Base-by-base conservation (phyloP, 2,113 vertebrate species). In the Chaetodon auriga region DNA sequence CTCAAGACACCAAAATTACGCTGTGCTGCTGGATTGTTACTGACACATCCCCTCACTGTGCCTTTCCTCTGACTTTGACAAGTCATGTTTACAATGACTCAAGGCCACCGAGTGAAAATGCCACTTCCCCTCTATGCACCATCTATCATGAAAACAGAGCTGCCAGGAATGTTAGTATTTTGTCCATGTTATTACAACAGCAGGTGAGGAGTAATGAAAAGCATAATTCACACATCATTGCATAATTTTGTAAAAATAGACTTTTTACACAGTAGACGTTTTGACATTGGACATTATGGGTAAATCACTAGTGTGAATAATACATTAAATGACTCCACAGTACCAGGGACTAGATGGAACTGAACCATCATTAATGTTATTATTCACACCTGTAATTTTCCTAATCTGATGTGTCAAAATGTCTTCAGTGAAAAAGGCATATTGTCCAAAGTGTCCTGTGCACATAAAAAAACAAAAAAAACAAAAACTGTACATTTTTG, bases 1-100 rank as follows among this genome's bases (percentile, higher is more conserved):
- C 61, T 71, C 65, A 10, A 14, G 46, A 53, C 71, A 15, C 23
- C 35, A 16, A 65, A 68, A 73, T 79, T 70, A 49, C 49, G 11
- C 49, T 13, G 62, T 35, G 38, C 18, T 7, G 35, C 21, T 15
- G 18, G 46, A 81, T 57, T 43, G 55, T 62, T 36, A n/a, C 57
- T 78, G 68, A 87, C 82, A 68, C 35, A 15, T 53, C n/a, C 15
- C 58, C 35, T 75, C 38, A 38, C 30, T 9, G 10, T 46, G 64
- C 41, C 65, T 75, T 82, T 73, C 23, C 58, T 68, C 38, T 72
- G 83, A 81, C 79, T 78, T 70, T 70, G 65, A 14, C 53, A 46
- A 81, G 69, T 62, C 51, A 69, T 58, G 57, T 58, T 81, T n/a
- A 58, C 60, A 8, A 23, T 53, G 71, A 75, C n/a, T 48, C 43